These are phyloP conservation scores for Tangara arthus DNA, from an alignment of 2,797 vertebrate genomes.

Conservation along the genomic window DNA sequence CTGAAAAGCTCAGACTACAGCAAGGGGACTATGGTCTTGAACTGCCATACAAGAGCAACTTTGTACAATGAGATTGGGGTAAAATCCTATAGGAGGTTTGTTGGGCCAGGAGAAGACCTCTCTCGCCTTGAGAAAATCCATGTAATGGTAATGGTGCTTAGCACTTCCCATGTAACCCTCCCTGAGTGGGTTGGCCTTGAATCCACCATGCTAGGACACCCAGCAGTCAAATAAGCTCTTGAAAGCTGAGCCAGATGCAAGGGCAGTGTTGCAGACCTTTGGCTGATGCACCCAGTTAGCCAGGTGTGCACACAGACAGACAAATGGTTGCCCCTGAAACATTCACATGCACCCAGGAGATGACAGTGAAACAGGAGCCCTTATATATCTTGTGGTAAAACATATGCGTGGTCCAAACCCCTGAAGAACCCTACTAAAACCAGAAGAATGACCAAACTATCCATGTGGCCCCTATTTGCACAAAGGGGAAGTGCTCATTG, in stretches of 20 bases:
- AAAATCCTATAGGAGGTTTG: not conserved
- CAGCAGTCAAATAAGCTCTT: not conserved
- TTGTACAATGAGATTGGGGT: not conserved
- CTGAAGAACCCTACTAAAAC: not conserved
- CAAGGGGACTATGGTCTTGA: not conserved
- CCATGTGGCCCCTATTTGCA: not conserved
- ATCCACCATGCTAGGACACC: not conserved
- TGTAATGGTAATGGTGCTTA: too few relatives aligned
- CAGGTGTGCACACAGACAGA: not conserved
- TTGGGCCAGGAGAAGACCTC: not conserved
- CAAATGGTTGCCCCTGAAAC: not conserved
- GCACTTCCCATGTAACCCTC: not conserved
- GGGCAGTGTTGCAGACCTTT: not conserved
- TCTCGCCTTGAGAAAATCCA: not conserved
- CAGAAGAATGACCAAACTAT: not conserved
- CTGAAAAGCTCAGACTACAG: not conserved
- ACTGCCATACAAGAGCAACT: not conserved
- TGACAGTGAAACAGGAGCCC: not conserved
- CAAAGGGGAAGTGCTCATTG: not conserved
- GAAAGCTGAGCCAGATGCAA: not conserved
- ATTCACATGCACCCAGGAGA: not conserved
- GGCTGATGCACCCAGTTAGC: not conserved
- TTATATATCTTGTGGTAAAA: not conserved
- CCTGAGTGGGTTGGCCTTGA: not conserved
- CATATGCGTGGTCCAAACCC: not conserved